Evolutionary conservation across 2,113 vertebrate species (phyloP).

Genomic region (Scartelaos histophorus): DNA sequence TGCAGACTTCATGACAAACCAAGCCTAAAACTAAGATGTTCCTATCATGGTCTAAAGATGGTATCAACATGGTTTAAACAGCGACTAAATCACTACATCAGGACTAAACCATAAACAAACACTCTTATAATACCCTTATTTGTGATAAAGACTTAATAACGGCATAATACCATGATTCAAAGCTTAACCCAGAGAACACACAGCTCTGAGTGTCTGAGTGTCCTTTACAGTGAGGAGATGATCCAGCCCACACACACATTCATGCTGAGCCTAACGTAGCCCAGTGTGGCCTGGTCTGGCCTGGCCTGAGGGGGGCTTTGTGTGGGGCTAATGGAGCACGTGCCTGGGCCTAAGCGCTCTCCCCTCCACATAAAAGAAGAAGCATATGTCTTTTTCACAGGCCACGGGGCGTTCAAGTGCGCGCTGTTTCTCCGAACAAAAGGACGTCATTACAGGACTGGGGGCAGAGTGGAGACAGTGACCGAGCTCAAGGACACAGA

Average conservation of each 20-base stretch:
- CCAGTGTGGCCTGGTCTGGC: not conserved
- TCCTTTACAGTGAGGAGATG: not conserved
- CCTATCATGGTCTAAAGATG: too few relatives aligned
- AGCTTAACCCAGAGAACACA: not conserved
- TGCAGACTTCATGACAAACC: too few relatives aligned
- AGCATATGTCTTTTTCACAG: constrained; percentile 21
- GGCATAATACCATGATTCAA: not conserved
- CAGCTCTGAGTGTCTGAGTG: not conserved
- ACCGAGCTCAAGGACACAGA: too few relatives aligned
- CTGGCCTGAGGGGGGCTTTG: constrained; percentile 19
- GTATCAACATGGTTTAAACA: too few relatives aligned
- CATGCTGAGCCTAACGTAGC: constrained; percentile 11
- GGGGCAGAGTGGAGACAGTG: not conserved
- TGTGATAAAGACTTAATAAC: not conserved
- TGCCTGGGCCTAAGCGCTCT: constrained; percentile 23
- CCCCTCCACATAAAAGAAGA: constrained; percentile 21
- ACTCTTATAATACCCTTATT: not conserved
- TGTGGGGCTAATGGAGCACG: constrained; percentile 31
- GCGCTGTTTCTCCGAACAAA: constrained; percentile 10
- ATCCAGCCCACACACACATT: not conserved
- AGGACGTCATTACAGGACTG: constrained; percentile 10
- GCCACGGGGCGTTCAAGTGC: constrained; percentile 6
- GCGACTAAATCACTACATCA: not conserved
- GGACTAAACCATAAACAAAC: not conserved
- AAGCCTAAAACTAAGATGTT: too few relatives aligned